Percentiles rank a stretch among this genome's conserved stretches.
Conservation (phyloP, 2,113 vertebrate genomes). For the Bufo gargarizans region DNA sequence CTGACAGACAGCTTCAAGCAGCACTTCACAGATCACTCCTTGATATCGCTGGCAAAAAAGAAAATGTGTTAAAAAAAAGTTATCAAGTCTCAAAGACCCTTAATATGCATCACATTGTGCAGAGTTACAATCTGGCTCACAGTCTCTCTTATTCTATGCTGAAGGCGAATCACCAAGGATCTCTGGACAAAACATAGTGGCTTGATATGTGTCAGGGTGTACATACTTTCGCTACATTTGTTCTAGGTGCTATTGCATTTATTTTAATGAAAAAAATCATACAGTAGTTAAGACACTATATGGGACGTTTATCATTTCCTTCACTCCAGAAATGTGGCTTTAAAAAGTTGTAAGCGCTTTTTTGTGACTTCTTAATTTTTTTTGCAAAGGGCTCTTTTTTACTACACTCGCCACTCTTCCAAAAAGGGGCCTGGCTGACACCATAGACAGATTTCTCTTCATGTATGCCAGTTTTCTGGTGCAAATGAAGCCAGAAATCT, state of each 20-base stretch:
- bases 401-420: too few species aligned
- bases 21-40: conserved; percentile 36
- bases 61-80: conserved; percentile 37
- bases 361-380: too few species aligned
- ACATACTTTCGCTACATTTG: background rate
- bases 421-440: too few species aligned
- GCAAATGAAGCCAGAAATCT: too few species aligned
- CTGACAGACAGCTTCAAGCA: conserved; percentile 40
- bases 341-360: too few species aligned
- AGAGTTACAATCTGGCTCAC: background rate
- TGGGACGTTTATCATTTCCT: too few species aligned
- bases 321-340: too few species aligned
- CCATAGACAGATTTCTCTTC: too few species aligned
- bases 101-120: conserved; percentile 6
- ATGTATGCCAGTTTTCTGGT: too few species aligned
- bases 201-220: background rate
- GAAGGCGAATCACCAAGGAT: background rate
- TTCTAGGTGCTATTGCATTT: background rate
- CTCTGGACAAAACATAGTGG: background rate
- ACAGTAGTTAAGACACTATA: background rate
- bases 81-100: conserved; percentile 12
- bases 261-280: background rate
- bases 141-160: background rate
- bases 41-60: background rate
- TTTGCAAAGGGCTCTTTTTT: too few species aligned